Evolutionary conservation across 2,113 vertebrate species (phyloP).

Genomic region (Vulpes vulpes): DNA sequence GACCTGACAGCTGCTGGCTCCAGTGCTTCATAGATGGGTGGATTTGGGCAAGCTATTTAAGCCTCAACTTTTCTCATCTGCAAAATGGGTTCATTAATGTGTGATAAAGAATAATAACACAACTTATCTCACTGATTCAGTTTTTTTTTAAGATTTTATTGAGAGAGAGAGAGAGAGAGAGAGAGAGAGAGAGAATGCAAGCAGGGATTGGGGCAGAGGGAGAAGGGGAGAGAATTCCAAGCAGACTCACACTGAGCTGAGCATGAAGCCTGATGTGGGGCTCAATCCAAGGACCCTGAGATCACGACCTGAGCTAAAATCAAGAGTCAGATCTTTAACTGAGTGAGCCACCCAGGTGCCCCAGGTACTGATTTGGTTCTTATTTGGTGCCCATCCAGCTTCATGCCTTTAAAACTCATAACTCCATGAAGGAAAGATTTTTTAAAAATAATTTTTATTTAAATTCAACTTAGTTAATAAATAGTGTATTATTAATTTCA

Average conservation of each 20-base stretch:
- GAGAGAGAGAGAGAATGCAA: no score
- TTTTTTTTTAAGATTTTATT: no score
- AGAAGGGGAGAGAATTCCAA: no score
- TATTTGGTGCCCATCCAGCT: background rate
- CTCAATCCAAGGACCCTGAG: no score
- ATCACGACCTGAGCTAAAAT: no score
- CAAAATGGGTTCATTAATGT: background rate
- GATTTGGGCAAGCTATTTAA: background rate
- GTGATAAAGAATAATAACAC: accelerated
- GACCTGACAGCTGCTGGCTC: background rate
- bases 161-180: no score
- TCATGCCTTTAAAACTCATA: background rate
- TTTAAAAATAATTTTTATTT: background rate
- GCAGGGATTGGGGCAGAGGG: no score
- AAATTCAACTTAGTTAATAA: background rate
- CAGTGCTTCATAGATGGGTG: background rate
- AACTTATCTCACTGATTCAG: background rate
- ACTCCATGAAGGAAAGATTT: background rate
- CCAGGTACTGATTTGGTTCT: background rate
- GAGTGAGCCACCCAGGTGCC: no score
- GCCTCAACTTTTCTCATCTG: background rate
- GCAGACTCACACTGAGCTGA: no score
- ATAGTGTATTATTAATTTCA: background rate
- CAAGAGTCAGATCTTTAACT: no score
- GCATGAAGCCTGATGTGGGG: no score